A percentile compares a stretch with the other conserved stretches of the same genome.
Evolutionary conservation across 2,797 vertebrate genomes (phyloP).

Genomic region (Hemibagrus guttatus): DNA sequence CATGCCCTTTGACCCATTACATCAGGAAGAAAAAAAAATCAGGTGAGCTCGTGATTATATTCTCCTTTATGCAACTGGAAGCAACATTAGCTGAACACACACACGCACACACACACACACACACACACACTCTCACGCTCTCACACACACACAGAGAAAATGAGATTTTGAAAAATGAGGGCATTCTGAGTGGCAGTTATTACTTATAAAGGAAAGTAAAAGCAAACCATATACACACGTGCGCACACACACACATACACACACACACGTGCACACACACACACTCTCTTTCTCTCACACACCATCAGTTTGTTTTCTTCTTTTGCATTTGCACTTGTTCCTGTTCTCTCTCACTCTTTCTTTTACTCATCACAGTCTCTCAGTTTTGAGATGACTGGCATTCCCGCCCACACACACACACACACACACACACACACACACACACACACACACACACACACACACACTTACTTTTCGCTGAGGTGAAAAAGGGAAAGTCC

Average conservation of each 20-base stretch:
- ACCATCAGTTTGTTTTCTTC: slow-evolving; percentile 16
- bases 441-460: not conserved
- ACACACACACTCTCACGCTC: not conserved
- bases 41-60: not conserved
- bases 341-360: slow-evolving; percentile 18
- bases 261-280: not conserved
- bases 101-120: not conserved
- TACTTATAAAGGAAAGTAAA: slow-evolving; percentile 43
- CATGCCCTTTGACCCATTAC: slow-evolving; percentile 11
- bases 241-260: not conserved
- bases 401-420: not conserved
- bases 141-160: not conserved
- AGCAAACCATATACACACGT: not conserved
- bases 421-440: not conserved
- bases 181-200: slow-evolving; percentile 28
- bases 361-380: slow-evolving; percentile 38
- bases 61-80: not conserved
- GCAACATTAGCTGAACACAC: not conserved
- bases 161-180: slow-evolving; percentile 36
- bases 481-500: slow-evolving; percentile 33
- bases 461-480: not conserved
- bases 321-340: not conserved
- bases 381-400: slow-evolving; percentile 34
- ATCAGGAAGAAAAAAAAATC: not conserved
- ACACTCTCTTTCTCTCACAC: not conserved